Conservation (phyloP, 1,140 invertebrate genomes). For the Drosophila parvula region DNA sequence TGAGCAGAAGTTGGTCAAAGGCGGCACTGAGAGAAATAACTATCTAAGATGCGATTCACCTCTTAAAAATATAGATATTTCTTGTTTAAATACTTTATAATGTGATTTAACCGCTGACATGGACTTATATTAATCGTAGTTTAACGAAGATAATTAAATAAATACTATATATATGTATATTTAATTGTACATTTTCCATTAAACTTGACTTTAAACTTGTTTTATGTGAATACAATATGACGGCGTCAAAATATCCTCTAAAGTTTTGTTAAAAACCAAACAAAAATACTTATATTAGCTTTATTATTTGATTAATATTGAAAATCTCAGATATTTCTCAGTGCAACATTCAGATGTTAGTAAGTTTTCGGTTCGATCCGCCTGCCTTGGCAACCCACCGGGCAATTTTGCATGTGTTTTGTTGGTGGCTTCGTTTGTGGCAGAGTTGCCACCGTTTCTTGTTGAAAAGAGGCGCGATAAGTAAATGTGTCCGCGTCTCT, state of each 20-base stretch:
- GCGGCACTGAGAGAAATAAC: constrained; percentile 31
- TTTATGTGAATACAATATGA: no score
- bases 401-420: constrained; percentile 71
- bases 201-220: neutral
- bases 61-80: no score
- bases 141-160: no score
- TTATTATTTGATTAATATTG: neutral
- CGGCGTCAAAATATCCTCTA: no score
- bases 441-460: constrained; percentile 72
- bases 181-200: no score
- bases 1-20: constrained; percentile 77
- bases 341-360: constrained; percentile 52
- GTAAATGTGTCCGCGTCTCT: constrained; percentile 78
- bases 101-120: no score
- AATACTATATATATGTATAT: no score
- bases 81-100: no score
- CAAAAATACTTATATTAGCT: neutral
- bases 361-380: constrained; percentile 49
- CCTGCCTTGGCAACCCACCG: constrained; percentile 46
- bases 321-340: constrained; percentile 3
- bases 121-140: no score
- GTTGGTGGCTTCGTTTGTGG: constrained; percentile 39
- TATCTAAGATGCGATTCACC: neutral
- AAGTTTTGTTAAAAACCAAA: neutral
- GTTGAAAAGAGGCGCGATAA: constrained; percentile 81